Conservation (phyloP, 1,140 invertebrate genomes). For the Zaprionus kolodkinae region DNA sequence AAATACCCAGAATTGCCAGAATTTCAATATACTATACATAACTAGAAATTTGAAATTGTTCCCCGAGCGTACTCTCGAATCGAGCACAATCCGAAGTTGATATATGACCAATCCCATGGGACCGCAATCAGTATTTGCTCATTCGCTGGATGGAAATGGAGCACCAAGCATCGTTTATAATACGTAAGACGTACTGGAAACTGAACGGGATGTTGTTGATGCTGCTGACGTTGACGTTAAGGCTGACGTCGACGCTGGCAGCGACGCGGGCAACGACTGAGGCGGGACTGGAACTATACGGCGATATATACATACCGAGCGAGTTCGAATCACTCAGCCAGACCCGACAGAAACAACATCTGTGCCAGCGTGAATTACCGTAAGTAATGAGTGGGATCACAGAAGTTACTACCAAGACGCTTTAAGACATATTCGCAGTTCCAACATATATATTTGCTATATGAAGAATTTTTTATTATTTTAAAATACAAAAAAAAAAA, state of each 20-base stretch:
- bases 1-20: too few relatives aligned
- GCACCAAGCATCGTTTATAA: neutral
- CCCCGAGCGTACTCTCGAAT: neutral
- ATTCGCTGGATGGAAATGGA: neutral
- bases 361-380: constrained; percentile 68
- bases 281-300: constrained; percentile 52
- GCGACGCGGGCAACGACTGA: neutral
- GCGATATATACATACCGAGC: constrained; percentile 46
- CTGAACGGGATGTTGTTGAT: neutral
- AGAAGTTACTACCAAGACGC: too few relatives aligned
- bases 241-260: constrained; percentile 10
- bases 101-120: neutral
- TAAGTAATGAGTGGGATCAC: constrained; percentile 37
- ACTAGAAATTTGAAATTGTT: neutral
- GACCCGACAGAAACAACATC: constrained; percentile 53
- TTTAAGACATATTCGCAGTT: too few relatives aligned
- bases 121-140: neutral
- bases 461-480: too few relatives aligned
- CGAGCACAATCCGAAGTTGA: neutral
- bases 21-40: too few relatives aligned
- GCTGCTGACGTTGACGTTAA: neutral
- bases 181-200: neutral
- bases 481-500: too few relatives aligned
- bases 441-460: too few relatives aligned
- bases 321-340: constrained; percentile 64